phyloP scores from a whole-genome alignment of 2,888 invertebrate species.

The Galeruca laticollis region DNA sequence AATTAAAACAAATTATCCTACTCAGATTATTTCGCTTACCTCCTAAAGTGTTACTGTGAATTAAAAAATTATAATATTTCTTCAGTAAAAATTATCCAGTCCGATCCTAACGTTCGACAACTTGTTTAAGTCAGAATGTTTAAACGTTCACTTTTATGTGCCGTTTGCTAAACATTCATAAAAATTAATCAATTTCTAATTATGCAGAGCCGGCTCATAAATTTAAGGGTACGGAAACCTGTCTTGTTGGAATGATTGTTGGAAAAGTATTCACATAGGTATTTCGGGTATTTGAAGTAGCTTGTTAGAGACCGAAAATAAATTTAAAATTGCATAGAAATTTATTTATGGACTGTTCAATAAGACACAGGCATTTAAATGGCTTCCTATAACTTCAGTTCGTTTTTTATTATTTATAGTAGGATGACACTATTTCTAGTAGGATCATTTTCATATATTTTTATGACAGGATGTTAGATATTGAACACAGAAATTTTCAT shows the following conservation, averaged over 20 bases:
- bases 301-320: conserved; percentile 58
- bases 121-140: conserved; percentile 38
- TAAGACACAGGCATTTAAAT: conserved; percentile 47
- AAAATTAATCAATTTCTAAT: conserved; percentile 68
- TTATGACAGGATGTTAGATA: too few species aligned
- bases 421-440: neutral
- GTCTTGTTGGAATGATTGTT: conserved; percentile 61
- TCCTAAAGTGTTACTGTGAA: too few species aligned
- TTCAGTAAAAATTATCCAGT: neutral
- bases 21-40: too few species aligned
- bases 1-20: too few species aligned
- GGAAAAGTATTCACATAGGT: conserved; percentile 59
- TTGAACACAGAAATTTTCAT: too few species aligned
- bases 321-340: conserved; percentile 59
- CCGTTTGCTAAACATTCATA: conserved; percentile 60
- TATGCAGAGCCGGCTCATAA: conserved; percentile 63
- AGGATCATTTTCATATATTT: too few species aligned
- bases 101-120: conserved; percentile 24
- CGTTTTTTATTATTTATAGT: conserved; percentile 11
- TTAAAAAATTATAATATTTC: too few species aligned
- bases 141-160: conserved; percentile 54
- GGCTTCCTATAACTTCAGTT: conserved; percentile 41
- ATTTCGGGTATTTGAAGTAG: conserved; percentile 63
- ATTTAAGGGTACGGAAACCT: conserved; percentile 55
- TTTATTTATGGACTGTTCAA: conserved; percentile 54